Conservation (phyloP, 2,888 invertebrate species). For the Hypsopygia costalis region DNA sequence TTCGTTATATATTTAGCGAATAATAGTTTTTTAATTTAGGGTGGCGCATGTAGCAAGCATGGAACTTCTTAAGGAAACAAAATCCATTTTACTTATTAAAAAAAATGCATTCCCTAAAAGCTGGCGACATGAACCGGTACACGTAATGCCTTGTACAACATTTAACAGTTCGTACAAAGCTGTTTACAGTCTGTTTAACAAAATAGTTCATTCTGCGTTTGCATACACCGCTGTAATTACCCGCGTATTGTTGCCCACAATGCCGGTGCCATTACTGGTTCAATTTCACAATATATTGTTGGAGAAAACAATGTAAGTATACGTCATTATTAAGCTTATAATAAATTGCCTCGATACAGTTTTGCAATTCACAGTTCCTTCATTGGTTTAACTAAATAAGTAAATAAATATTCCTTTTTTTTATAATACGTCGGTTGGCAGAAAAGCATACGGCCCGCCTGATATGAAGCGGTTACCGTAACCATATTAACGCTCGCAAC, state of each 20-base stretch:
- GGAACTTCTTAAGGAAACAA: too few species aligned
- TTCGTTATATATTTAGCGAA: too few species aligned
- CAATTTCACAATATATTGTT: constrained; percentile 51
- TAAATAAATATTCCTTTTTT: too few species aligned
- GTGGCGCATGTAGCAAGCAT: too few species aligned
- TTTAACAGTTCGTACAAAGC: constrained; percentile 43
- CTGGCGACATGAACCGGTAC: background rate
- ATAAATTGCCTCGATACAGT: constrained; percentile 14
- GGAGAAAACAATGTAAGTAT: constrained; percentile 37
- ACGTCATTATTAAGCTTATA: constrained; percentile 15
- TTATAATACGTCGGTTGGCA: too few species aligned
- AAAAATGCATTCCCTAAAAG: too few species aligned
- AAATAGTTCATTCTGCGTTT: constrained; percentile 52
- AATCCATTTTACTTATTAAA: too few species aligned
- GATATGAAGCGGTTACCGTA: too few species aligned
- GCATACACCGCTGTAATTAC: constrained; percentile 56
- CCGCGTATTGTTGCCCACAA: constrained; percentile 49
- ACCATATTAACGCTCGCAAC: too few species aligned
- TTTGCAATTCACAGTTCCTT: background rate
- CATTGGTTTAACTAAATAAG: too few species aligned
- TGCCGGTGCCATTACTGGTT: constrained; percentile 44
- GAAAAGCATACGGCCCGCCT: too few species aligned
- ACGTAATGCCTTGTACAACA: constrained; percentile 22
- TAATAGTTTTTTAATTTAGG: too few species aligned
- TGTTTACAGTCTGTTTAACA: constrained; percentile 68